Percentiles rank a stretch among this genome's conserved stretches.
phyloP scores from a whole-genome alignment of 2,888 invertebrate species.

The Electrophaes corylata region DNA sequence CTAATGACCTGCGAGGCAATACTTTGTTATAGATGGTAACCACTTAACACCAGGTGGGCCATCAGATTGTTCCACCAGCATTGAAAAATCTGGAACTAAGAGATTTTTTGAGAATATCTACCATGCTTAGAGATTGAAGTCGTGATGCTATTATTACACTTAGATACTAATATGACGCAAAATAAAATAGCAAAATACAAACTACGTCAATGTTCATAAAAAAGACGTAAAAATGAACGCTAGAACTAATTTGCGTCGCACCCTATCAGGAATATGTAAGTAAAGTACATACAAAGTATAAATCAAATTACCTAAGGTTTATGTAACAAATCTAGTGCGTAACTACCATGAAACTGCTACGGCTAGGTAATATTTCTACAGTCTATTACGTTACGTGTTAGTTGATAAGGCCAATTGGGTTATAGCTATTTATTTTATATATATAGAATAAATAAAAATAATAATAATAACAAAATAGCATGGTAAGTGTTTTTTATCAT shows the following conservation, averaged over 20 bases:
- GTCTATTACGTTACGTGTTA: slow-evolving; percentile 10
- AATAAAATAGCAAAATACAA: background rate
- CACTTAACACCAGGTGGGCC: too few relatives aligned
- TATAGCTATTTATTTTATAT: background rate
- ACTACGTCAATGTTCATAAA: background rate
- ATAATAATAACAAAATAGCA: too few relatives aligned
- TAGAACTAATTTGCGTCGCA: slow-evolving; percentile 11
- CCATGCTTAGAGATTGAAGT: too few relatives aligned
- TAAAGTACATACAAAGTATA: slow-evolving; percentile 2
- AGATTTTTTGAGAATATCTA: too few relatives aligned
- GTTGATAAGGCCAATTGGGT: slow-evolving; percentile 16
- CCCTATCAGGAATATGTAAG: slow-evolving; percentile 17
- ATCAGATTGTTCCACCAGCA: too few relatives aligned
- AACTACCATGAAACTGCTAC: slow-evolving; percentile 16
- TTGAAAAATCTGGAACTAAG: too few relatives aligned
- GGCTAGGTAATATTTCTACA: slow-evolving; percentile 7
- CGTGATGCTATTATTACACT: too few relatives aligned
- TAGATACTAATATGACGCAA: too few relatives aligned
- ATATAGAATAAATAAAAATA: background rate
- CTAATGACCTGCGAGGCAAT: too few relatives aligned
- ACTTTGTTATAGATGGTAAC: too few relatives aligned
- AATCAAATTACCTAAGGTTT: slow-evolving; percentile 26
- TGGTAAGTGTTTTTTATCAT: too few relatives aligned
- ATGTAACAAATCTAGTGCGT: slow-evolving; percentile 26
- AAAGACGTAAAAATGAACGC: background rate